phyloP scores from a whole-genome alignment of 2,113 vertebrate species.

The Carollia perspicillata region DNA sequence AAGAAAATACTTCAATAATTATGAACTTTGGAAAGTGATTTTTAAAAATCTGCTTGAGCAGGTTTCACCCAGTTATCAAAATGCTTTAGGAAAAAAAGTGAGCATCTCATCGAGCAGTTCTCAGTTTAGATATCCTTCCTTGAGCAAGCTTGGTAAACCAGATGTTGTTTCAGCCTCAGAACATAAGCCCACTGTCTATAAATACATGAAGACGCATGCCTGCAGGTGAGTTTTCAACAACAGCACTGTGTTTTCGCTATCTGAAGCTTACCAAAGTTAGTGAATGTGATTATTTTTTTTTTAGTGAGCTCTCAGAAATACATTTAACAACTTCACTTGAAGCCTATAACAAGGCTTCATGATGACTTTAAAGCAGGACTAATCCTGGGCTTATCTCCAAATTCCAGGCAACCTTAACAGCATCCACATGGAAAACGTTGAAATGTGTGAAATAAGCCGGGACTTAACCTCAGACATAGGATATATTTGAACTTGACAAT shows the following conservation, averaged over 20 bases:
- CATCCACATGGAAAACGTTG: constrained; percentile 59
- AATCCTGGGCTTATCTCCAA: constrained; percentile 76
- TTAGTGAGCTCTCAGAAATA: constrained; percentile 55
- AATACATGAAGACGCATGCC: not conserved
- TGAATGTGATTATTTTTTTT: not conserved
- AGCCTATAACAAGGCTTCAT: constrained; percentile 52
- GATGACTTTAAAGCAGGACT: constrained; percentile 71
- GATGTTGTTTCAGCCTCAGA: not conserved
- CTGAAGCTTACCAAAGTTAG: constrained; percentile 20
- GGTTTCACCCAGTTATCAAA: not conserved
- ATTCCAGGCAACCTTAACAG: constrained; percentile 64
- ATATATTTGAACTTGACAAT: constrained; percentile 40
- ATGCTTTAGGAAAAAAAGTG: not conserved
- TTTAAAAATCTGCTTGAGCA: not conserved
- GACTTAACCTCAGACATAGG: constrained; percentile 51
- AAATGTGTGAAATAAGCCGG: constrained; percentile 67
- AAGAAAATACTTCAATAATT: constrained; percentile 23
- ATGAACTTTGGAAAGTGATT: not conserved
- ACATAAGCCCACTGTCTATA: not conserved
- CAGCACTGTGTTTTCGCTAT: not conserved
- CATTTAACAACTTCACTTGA: constrained; percentile 69
- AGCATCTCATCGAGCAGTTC: not conserved
- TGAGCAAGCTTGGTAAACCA: not conserved
- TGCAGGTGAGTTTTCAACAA: constrained; percentile 25
- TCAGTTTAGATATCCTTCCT: not conserved